Conservation (phyloP, 2,113 vertebrate species). For the Ciconia boyciana region DNA sequence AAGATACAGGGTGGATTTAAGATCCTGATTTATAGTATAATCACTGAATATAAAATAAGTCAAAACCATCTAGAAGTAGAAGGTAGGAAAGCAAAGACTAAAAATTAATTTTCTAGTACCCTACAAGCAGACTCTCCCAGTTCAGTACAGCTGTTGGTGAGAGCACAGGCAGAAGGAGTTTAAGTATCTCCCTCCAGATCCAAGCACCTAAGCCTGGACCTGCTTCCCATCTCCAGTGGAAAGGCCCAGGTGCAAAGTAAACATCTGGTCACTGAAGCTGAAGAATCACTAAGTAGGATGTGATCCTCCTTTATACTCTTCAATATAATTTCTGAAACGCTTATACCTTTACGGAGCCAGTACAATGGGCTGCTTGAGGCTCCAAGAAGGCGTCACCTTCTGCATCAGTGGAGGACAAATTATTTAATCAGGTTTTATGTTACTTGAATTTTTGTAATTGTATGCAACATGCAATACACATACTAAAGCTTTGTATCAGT, state of each 20-base stretch:
- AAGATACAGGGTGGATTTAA: not conserved
- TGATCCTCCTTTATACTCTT: not conserved
- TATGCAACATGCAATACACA: not conserved
- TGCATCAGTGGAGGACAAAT: not conserved
- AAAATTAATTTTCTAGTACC: not conserved
- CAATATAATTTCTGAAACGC: not conserved
- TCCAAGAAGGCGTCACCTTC: not conserved
- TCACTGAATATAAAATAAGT: not conserved
- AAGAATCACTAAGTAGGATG: not conserved
- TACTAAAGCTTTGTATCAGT: not conserved
- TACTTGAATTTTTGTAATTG: not conserved
- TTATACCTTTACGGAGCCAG: not conserved
- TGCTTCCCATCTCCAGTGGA: not conserved
- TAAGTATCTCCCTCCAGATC: not conserved
- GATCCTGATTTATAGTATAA: not conserved
- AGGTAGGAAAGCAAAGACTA: not conserved
- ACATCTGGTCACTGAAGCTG: not conserved
- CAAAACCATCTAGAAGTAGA: not conserved
- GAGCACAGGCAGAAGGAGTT: accelerated
- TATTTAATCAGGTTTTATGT: not conserved
- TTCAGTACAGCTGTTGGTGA: not conserved
- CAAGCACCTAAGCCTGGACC: not conserved
- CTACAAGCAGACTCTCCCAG: not conserved
- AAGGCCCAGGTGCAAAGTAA: not conserved
- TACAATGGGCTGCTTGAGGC: not conserved